Base-by-base conservation (phyloP, 2,113 vertebrate genomes). In the Columbina picui region DNA sequence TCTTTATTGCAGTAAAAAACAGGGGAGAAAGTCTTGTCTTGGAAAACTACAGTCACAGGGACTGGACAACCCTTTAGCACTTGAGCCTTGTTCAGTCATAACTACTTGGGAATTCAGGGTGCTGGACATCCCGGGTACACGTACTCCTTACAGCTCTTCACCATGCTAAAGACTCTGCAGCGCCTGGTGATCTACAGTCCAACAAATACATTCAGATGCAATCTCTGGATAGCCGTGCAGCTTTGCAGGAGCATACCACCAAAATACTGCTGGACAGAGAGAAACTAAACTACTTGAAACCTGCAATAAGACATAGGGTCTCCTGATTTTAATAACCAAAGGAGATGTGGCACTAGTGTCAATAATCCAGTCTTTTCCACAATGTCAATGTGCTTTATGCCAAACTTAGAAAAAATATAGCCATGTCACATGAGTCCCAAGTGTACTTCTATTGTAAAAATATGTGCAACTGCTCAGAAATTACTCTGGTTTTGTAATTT, bases 81-180 rank as follows among this genome's bases (percentile, higher is more conserved):
- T 18, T 49, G 13, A 77, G 45, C 12, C 7, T 26, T 68, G 52
- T 4, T 47, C 56, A 74, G 55, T 16, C 36, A 13, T 6, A 11
- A 11, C 39, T 43, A 1, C 25, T 47, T 8, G 2, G 29, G 53
- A 86, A 45, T 20, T 75, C 30, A 25, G 2, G 20, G 52, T 10
- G 43, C 34, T 43, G 21, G 10, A 16, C 12, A 38, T 1, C 5
- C 20, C 3, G 1, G 16, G n/a, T 22, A 22, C 12, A 20, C 1
- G 0, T 70, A 10, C 30, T 8, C 56, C 74, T 47, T 26, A 68
- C 1, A 67, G 36, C n/a, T 49, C 30, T 20, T 50, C 34, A 36
- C 34, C 8, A 2, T 2, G 25, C 38, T 67, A 17, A 39, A 43
- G 21, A 5, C 36, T 45, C 83, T 53, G 34, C 69, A 38, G 32